Evolutionary conservation across 2,113 vertebrate genomes (phyloP), one percentile per base, ranked within the genome.

Genomic region (Sterna hirundo): DNA sequence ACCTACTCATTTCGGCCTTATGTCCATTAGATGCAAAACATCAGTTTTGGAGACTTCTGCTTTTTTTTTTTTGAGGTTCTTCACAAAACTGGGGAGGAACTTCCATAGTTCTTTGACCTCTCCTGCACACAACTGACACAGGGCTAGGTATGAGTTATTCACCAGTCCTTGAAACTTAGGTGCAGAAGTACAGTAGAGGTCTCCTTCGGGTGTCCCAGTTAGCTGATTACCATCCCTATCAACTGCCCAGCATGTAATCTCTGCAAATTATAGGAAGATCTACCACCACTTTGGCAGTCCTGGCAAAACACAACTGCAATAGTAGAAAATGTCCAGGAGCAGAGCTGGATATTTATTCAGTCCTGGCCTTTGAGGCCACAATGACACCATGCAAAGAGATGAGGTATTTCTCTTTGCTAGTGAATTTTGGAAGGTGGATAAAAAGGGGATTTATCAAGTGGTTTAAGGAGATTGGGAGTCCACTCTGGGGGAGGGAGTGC

Each of bases 401-500:
- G 8, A 74, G 23, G 49, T 52, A 19, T 71, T 97, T 91, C 42
- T 84, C n/a, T 52, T 70, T 52, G 30, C 26, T 34, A 32, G 51
- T 57, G 76, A 58, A 86, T 78, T 93, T 95, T 83, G 70, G 47
- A 88, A 91, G 23, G n/a, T 69, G 52, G 69, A 81, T 87, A 52
- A 87, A 88, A 89, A 68, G 25, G 9, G 23, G 11, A 18, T 71
- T 94, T 94, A 38, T 78, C 34, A 69, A 89, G 16, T 30, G 7
- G 12, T 76, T 91, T 72, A 66, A 90, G 47, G 55, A 95, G 75
- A 72, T 1, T 42, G 34, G 38, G n/a, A 78, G 20, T 74, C 61
- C 5, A 13, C 13, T 12, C 3, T 0, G 5, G 5, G 13, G 32
- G 27, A 75, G 34, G 57, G 34, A 64, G 10, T 6, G 3, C 23